A percentile compares a stretch with the other conserved stretches of the same genome.
Conservation (phyloP, 2,113 vertebrate species). For the Ondatra zibethicus region DNA sequence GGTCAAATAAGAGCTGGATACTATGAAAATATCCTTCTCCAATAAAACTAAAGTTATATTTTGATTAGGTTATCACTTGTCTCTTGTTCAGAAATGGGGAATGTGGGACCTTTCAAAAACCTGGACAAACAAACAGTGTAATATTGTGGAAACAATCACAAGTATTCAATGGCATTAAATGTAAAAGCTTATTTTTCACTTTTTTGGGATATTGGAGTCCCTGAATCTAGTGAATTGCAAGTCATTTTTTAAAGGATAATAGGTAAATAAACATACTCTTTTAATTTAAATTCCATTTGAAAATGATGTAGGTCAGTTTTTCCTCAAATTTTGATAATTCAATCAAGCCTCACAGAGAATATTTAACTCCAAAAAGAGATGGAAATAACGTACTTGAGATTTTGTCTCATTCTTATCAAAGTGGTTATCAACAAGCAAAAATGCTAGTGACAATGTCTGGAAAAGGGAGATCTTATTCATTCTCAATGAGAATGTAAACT, state of each 20-base stretch:
- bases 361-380: neutral
- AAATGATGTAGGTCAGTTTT: slow-evolving; percentile 11
- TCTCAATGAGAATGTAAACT: neutral
- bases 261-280: neutral
- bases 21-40: neutral
- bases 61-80: neutral
- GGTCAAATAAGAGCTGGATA: neutral
- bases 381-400: neutral
- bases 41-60: neutral
- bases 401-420: neutral
- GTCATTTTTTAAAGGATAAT: neutral
- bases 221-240: neutral
- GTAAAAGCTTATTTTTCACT: neutral
- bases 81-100: neutral
- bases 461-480: neutral
- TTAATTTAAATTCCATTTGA: neutral
- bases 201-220: neutral
- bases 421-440: neutral
- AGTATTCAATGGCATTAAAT: neutral
- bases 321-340: neutral
- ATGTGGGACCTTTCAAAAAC: neutral
- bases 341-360: neutral
- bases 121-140: neutral
- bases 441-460: too few species aligned
- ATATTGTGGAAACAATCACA: neutral